A percentile compares a stretch with the other conserved stretches of the same genome.
Evolutionary conservation across 1,140 invertebrate genomes (phyloP).

Genomic region (Notospermus geniculatus): DNA sequence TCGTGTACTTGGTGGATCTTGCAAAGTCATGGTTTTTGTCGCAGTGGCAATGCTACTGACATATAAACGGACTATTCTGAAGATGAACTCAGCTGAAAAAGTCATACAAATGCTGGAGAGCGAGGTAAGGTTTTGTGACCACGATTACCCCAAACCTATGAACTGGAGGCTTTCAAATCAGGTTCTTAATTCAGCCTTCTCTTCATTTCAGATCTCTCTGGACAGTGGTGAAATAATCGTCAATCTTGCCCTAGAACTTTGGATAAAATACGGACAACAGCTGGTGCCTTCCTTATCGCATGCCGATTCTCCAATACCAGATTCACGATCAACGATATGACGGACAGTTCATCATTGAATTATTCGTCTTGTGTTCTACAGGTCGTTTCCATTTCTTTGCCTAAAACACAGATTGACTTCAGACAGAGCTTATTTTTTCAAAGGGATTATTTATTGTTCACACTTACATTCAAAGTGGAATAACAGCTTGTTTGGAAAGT

Average conservation of each 20-base stretch:
- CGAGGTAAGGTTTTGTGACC: neutral
- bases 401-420: too few relatives aligned
- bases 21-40: constrained; percentile 76
- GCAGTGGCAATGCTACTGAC: constrained; percentile 71
- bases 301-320: constrained; percentile 33
- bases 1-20: constrained; percentile 79
- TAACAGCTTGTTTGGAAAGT: too few relatives aligned
- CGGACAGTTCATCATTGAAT: too few relatives aligned
- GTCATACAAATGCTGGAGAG: neutral
- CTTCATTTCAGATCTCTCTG: constrained; percentile 67
- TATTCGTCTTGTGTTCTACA: too few relatives aligned
- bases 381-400: too few relatives aligned
- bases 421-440: too few relatives aligned
- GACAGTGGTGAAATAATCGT: constrained; percentile 73
- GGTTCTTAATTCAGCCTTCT: constrained; percentile 20
- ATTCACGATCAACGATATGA: too few relatives aligned
- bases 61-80: constrained; percentile 65
- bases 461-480: too few relatives aligned
- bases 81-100: constrained; percentile 52
- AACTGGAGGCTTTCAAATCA: too few relatives aligned
- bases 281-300: constrained; percentile 24
- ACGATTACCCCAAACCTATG: neutral
- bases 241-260: constrained; percentile 75
- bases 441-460: too few relatives aligned
- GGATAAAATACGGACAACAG: constrained; percentile 60